These are phyloP conservation scores for Polietes domitor DNA, from an alignment of 2,888 invertebrate genomes.

Conservation along the genomic window DNA sequence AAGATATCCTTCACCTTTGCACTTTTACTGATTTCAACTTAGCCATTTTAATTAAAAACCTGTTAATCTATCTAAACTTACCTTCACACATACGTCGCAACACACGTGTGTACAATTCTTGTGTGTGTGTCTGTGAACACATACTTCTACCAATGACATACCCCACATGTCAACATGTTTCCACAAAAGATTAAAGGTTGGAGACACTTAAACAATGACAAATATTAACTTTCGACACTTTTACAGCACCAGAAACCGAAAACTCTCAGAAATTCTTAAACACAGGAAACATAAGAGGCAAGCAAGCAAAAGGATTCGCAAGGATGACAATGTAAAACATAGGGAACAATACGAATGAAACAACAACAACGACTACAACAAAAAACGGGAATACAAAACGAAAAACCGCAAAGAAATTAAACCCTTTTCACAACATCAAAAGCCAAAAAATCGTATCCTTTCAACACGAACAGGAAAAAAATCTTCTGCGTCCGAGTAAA, in stretches of 20 bases:
- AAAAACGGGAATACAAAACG: background rate
- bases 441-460: background rate
- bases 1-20: no score
- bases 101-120: no score
- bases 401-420: background rate
- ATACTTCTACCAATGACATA: no score
- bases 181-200: conserved; percentile 43
- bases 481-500: background rate
- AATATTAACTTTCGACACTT: conserved; percentile 54
- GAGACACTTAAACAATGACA: conserved; percentile 46
- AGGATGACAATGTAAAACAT: conserved; percentile 1
- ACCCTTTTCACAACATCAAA: conserved; percentile 29
- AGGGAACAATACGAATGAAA: background rate
- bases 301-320: background rate
- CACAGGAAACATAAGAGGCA: background rate
- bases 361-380: conserved; percentile 2
- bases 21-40: no score
- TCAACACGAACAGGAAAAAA: background rate
- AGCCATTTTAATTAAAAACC: no score
- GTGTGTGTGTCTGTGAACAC: no score
- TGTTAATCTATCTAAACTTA: no score
- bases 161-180: conserved; percentile 42
- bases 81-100: no score
- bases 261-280: background rate
- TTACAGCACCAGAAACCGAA: conserved; percentile 16